Evolutionary conservation across 2,888 invertebrate genomes (phyloP), one percentile per base, ranked within the genome.

Genomic region (Meiosimyza decipiens): DNA sequence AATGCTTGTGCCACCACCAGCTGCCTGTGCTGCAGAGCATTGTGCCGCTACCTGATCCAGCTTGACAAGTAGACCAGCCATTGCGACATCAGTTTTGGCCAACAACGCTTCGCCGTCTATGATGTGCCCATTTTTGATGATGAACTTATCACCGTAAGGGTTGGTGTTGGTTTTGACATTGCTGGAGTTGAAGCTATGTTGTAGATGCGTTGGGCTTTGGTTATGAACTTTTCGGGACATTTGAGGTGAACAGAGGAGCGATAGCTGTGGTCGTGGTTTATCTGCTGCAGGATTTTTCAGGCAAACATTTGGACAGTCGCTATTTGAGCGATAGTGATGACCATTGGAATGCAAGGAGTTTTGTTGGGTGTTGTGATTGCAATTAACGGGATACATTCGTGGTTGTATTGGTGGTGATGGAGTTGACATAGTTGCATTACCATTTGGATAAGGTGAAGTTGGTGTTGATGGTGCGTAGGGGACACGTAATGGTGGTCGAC

Each of bases 1-100:
- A 79, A 94, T 93, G 78, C 91, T 90, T 72, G 91, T 90, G 0
- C 93, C 93, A 1, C 94, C 93, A 0, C 94, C 94, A 63, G 92
- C 93, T 0, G 91, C 89, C 82, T 94, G 93, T 33, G 93, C 93
- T 15, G 91, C 91, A 9, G 91, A 90, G 80, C 93, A 93, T 77
- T 91, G 91, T 74, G 91, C 91, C 6, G 93, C 92, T 18, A 92
- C 91, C 79, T 91, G 92, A 80, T 93, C 93, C 77, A 93, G 84
- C 77, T 92, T 87, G 77, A 91, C 90, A 77, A 93, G 84, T 60
- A 93, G 84, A 6, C 92, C 92, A 1, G 91, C 90, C 85, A 92
- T 92, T 2, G 92, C 92, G 62, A 90, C 90, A 81, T 92, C 93
- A 1, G 93, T 92, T 85, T 92, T 92, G 74, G 89, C 89, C 75